Conservation (phyloP, 2,888 invertebrate genomes). For the Cotesia congregata region DNA sequence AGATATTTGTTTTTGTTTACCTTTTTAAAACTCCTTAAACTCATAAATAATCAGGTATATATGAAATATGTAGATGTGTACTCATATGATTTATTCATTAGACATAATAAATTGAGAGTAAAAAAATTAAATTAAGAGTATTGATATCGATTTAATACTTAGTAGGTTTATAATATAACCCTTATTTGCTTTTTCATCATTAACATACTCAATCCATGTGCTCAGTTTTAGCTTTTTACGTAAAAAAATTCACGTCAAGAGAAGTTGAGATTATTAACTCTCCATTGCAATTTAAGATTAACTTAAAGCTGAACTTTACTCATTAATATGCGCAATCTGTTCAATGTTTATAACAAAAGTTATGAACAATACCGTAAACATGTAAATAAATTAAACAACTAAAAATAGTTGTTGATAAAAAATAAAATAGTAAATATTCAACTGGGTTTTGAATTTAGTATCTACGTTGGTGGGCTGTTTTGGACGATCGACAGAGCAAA, state of each 20-base stretch:
- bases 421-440: slow-evolving; percentile 29
- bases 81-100: not conserved
- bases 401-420: slow-evolving; percentile 10
- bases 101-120: slow-evolving; percentile 12
- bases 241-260: not conserved
- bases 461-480: slow-evolving; percentile 61
- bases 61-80: too few relatives aligned
- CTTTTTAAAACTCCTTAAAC: too few relatives aligned
- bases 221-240: not conserved
- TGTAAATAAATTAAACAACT: not conserved
- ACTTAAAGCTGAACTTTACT: too few relatives aligned
- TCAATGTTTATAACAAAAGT: not conserved
- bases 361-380: not conserved
- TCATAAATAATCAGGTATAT: too few relatives aligned
- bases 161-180: slow-evolving; percentile 27
- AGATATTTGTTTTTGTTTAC: too few relatives aligned
- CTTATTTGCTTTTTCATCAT: slow-evolving; percentile 14
- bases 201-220: not conserved
- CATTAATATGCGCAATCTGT: too few relatives aligned
- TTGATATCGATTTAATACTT: slow-evolving; percentile 25
- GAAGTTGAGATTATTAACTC: not conserved
- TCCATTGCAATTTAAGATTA: too few relatives aligned
- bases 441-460: slow-evolving; percentile 37
- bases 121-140: slow-evolving; percentile 23
- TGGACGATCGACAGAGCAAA: slow-evolving; percentile 60